Percentiles rank a stretch among this genome's conserved stretches.
phyloP scores from a whole-genome alignment of 23 tunicate genomes.

The Styela clava region DNA sequence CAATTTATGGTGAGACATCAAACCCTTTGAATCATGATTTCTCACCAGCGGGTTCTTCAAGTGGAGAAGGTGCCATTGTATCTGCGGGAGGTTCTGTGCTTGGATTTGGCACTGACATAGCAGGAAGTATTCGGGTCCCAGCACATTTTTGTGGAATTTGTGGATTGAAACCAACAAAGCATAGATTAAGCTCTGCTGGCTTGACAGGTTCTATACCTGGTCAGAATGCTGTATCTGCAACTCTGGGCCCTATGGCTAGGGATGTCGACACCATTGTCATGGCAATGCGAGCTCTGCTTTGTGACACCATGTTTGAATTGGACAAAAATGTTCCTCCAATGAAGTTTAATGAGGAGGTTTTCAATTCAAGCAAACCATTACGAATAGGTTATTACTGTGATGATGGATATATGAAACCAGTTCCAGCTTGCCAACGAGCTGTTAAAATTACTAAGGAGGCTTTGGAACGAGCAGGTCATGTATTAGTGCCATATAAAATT shows the following conservation, averaged over 20 bases:
- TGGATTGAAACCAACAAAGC: conserved; percentile 73
- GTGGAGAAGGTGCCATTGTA: conserved; percentile 74
- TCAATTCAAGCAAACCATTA: conserved; percentile 17
- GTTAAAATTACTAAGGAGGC: conserved; percentile 49
- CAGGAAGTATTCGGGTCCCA: conserved; percentile 77
- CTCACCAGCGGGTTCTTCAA: conserved; percentile 78
- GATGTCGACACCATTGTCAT: conserved; percentile 28
- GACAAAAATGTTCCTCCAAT: conserved; percentile 10
- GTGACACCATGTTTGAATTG: conserved; percentile 27
- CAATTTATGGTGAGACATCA: conserved; percentile 56
- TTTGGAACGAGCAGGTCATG: conserved; percentile 57
- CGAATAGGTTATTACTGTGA: conserved; percentile 79
- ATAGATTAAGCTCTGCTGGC: conserved; percentile 51
- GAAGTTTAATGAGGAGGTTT: conserved; percentile 25
- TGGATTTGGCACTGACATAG: conserved; percentile 92
- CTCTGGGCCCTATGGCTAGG: conserved; percentile 28
- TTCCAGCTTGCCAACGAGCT: conserved; percentile 72
- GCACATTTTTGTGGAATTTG: conserved; percentile 79
- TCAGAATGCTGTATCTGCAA: conserved; percentile 9
- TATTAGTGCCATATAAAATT: conserved; percentile 45
- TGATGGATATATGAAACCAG: conserved; percentile 76
- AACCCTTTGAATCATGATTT: conserved; percentile 60
- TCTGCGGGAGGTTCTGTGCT: conserved; percentile 65
- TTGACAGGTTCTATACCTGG: conserved; percentile 27
- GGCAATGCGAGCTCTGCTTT: conserved; percentile 35